Base-by-base conservation (phyloP, 1,140 invertebrate genomes). In the Zaprionus davidi region DNA sequence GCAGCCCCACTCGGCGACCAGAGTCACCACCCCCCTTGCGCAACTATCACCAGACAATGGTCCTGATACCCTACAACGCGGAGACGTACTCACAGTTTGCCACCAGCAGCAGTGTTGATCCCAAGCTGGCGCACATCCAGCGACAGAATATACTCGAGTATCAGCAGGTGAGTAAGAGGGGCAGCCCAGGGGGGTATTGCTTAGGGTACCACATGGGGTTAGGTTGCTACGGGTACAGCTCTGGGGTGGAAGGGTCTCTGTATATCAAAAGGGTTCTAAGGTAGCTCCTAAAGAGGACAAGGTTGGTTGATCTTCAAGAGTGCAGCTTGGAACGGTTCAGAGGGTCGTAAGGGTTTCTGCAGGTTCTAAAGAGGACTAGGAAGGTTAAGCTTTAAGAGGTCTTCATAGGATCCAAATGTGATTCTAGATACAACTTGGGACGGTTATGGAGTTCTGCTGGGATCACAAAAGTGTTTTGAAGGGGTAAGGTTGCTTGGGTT, bases 11-110 rank as follows among this genome's bases (percentile, higher is more conserved):
- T 34, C 82, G 95, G 15, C 87, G 95, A 22, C 95, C 95, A 0
- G 94, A 95, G 91, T 95, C 95, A 0, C 95, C 95, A 9, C 95
- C 95, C 0, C 95, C 95, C 5, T 93, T 95, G 15, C 93, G 94
- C 28, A 95, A 93, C 71, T 94, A 95, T 79, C 95, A 96, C 68
- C 95, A 96, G 75, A 96, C 96, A 0, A 95, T 97, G 94, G 95
- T 96, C n/a, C 94, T 96, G 58, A 96, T 97, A 34, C 96, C 96
- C 1, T 97, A 96, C 86, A 96, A 95, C 76, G 94, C 93, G 34
- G 91, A 93, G 74, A 90, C 90, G 34, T 92, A 92, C 73, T 93
- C 90, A 51, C 84, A 93, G 76, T 92, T 92, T 65, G 92, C 92
- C 75, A 90, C 86, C 57, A 85, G 76, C 79, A 90, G 76, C 67